These are phyloP conservation scores for Bovichtus diacanthus DNA, from an alignment of 2,797 vertebrate genomes.

Conservation along the genomic window DNA sequence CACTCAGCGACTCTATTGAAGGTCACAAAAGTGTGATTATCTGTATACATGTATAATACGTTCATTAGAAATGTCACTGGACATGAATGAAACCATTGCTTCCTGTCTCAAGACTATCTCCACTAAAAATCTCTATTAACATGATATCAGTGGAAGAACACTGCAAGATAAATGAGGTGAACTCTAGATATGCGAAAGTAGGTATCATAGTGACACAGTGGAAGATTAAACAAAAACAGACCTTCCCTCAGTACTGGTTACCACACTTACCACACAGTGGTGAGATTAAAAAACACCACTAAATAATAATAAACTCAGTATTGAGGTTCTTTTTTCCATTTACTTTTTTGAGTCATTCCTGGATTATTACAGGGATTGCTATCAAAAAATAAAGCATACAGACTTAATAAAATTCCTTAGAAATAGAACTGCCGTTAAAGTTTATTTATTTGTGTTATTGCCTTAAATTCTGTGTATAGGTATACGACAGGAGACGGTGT, in stretches of 20 bases:
- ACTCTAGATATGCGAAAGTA: background rate
- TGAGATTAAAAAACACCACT: background rate
- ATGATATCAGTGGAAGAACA: background rate
- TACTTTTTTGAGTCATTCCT: background rate
- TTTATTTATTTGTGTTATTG: background rate
- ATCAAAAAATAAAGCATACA: background rate
- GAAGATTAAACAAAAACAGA: background rate
- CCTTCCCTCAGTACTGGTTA: background rate
- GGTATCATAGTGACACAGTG: background rate
- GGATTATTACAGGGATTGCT: background rate
- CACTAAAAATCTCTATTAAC: background rate
- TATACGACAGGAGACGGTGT: background rate
- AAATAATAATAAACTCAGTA: background rate
- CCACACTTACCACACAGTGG: background rate
- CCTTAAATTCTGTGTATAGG: background rate
- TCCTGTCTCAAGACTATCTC: background rate
- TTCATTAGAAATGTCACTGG: background rate
- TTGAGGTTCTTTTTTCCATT: background rate
- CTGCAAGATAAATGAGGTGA: background rate
- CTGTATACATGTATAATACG: background rate
- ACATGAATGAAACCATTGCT: background rate
- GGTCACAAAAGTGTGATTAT: background rate
- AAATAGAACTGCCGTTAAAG: background rate
- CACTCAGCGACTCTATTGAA: background rate
- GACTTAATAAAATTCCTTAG: background rate